Conservation (phyloP, 2,113 vertebrate genomes). For the Alethe castanea region DNA sequence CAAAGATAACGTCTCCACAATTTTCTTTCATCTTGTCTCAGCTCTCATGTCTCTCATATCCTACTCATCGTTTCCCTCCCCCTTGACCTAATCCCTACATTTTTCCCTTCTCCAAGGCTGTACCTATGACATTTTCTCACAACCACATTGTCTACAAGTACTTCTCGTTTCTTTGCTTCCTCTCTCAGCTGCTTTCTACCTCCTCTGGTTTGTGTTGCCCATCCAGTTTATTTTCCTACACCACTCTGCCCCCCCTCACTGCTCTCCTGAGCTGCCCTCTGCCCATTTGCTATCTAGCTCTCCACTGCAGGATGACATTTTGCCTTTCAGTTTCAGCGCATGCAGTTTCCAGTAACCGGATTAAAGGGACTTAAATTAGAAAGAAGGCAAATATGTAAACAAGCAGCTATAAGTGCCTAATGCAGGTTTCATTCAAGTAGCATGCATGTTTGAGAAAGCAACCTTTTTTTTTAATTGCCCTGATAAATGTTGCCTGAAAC, state of each 20-base stretch:
- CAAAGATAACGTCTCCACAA: neutral
- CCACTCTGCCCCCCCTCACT: neutral
- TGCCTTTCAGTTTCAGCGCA: neutral
- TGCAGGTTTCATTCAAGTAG: neutral
- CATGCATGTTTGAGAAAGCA: neutral
- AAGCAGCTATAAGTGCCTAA: neutral
- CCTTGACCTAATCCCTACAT: neutral
- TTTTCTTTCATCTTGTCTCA: neutral
- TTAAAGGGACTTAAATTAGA: neutral
- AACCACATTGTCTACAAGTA: neutral
- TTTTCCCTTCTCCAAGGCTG: neutral
- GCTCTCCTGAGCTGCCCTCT: neutral
- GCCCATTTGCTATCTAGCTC: neutral
- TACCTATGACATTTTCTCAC: neutral
- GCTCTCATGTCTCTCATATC: neutral
- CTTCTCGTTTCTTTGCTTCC: neutral
- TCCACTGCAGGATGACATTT: neutral
- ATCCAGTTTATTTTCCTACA: neutral
- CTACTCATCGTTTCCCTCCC: neutral
- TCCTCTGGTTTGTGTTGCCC: neutral
- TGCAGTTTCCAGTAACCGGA: neutral
- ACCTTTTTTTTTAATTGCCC: neutral
- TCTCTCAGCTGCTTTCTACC: neutral
- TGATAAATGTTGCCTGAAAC: neutral
- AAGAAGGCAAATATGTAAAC: slow-evolving; percentile 28